Evolutionary conservation across 2,797 vertebrate species (phyloP), one percentile per base, ranked within the genome.

Genomic region (Neosalanx taihuensis): DNA sequence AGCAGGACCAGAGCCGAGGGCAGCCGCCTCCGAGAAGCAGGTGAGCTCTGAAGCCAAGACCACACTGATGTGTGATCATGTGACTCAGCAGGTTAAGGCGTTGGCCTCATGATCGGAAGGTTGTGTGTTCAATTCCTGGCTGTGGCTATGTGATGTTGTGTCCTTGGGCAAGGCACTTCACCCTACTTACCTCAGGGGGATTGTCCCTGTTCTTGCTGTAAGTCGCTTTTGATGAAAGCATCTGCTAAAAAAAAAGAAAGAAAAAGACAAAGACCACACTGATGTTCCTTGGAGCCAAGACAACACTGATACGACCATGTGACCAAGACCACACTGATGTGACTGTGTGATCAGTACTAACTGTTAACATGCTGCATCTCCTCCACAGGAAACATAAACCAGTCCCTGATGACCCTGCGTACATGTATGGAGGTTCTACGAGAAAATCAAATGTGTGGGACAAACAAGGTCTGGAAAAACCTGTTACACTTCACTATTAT

Each of bases 391-490:
- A 99, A 98, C 73, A 99, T 99, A 76, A 99, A 99, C 81, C 97
- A 99, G 73, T 99, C 97, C 0, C 31, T 99, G 61, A 99, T 99
- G 97, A 99, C 95, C 0, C 76, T 99, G 37, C 94, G 97, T 64
- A 98, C 96, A 0, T 99, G 97, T 69, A 98, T 99, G 61, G 97
- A 99, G 85, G 92, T 97, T 33, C 89, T 99, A 2, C 89, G 97
- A 82, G 97, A 99, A 83, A 99, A 99, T 84, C 97, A 96, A 64
- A 84, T 94, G 73, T 95, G 88, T 41, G 97, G 96, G 53, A 96
- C 92, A 1, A 98, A 96, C 74, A 98, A 96, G 94, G 97, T 98
- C 72, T 1, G 67, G 71, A 3, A 72, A 46, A n/a, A 17, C n/a
- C 15, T n/a, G 18, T 56, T 17, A 12, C 17, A n/a, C 15, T n/a